These are phyloP conservation scores for Austrofundulus limnaeus DNA, from an alignment of 2,113 vertebrate species.

Conservation along the genomic window DNA sequence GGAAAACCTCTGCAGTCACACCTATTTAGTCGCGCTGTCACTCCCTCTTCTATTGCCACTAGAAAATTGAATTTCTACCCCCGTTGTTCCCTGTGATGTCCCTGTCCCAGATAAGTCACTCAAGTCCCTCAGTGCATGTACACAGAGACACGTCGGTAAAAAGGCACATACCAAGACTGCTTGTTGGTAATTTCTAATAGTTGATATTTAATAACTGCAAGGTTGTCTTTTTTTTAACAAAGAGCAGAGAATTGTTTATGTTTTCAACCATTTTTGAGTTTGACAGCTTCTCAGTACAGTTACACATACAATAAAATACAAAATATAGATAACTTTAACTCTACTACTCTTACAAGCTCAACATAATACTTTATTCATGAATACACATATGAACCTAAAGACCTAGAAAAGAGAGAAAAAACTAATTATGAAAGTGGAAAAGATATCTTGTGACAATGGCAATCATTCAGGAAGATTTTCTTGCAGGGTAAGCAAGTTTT, in stretches of 20 bases:
- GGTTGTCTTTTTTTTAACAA: background rate
- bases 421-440: too few species aligned
- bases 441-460: too few species aligned
- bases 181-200: constrained; percentile 36
- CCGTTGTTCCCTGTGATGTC: constrained; percentile 71
- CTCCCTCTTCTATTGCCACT: constrained; percentile 47
- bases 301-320: background rate
- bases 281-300: constrained; percentile 11
- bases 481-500: too few species aligned
- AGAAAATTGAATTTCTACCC: constrained; percentile 71
- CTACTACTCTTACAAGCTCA: background rate
- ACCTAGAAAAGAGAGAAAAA: too few species aligned
- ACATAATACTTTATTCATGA: too few species aligned
- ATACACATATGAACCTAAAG: too few species aligned
- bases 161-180: constrained; percentile 20
- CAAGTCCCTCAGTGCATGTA: constrained; percentile 50
- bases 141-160: constrained; percentile 30
- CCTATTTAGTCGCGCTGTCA: constrained; percentile 64
- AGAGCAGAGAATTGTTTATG: background rate
- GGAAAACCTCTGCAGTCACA: constrained; percentile 67
- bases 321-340: background rate
- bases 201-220: constrained; percentile 14
- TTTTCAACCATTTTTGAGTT: background rate
- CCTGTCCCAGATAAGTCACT: constrained; percentile 74
- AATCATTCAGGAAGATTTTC: too few species aligned